Percentiles rank a stretch among this genome's conserved stretches.
Conservation (phyloP, 2,113 vertebrate genomes). For the Callipepla squamata region DNA sequence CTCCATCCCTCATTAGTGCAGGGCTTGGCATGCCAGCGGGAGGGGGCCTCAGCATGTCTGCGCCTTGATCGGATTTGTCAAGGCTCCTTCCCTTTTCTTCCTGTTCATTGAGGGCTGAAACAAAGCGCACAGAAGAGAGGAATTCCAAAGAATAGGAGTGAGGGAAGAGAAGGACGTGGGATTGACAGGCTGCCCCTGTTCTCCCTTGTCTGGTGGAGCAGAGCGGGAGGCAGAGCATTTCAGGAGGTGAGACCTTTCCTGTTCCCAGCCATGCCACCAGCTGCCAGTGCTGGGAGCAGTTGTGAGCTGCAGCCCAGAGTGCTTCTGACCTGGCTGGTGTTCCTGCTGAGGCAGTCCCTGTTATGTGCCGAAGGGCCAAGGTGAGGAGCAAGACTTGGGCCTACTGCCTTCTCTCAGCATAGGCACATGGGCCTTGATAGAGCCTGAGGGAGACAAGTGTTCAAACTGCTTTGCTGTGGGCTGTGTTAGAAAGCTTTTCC, state of each 20-base stretch:
- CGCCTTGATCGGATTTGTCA: slow-evolving; percentile 75
- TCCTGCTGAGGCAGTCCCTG: not conserved
- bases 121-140: slow-evolving; percentile 70
- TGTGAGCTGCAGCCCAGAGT: not conserved
- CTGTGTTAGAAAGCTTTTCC: not conserved
- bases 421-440: not conserved
- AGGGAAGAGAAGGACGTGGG: not conserved
- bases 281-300: fast-evolving
- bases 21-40: slow-evolving; percentile 56
- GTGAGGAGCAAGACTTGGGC: fast-evolving
- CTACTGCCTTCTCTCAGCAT: not conserved
- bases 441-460: not conserved
- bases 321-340: not conserved
- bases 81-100: slow-evolving; percentile 69
- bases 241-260: not conserved
- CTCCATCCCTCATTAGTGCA: slow-evolving; percentile 66
- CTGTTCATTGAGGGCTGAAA: slow-evolving; percentile 74
- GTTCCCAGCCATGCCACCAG: not conserved
- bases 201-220: not conserved
- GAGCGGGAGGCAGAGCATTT: not conserved
- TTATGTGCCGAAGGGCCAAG: not conserved
- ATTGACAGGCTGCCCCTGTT: slow-evolving; percentile 43
- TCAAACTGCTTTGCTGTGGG: not conserved
- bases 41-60: slow-evolving; percentile 60
- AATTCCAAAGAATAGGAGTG: slow-evolving; percentile 54